Evolutionary conservation across 2,888 invertebrate species (phyloP), one percentile per base, ranked within the genome.

Genomic region (Cryptophagus acutangulus): DNA sequence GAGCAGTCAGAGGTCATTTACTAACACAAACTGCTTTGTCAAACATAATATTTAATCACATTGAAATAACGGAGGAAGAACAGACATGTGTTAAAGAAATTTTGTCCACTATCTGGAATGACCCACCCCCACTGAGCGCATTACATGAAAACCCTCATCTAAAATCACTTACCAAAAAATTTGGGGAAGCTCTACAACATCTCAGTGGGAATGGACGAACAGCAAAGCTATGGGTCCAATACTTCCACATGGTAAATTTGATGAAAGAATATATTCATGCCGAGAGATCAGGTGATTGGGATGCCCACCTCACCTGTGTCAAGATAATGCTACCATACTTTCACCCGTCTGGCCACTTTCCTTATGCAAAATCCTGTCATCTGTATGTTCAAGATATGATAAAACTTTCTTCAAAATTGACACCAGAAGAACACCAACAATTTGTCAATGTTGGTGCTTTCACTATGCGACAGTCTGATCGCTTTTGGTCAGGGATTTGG

Each of bases 301-400:
- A 6, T 8, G 6, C n/a, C n/a, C 24, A 20, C 6, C 6, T 20
- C 6, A n/a, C 6, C 6, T 8, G 6, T 20, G n/a, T 20, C 24
- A 20, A 6, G 24, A 20, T 8, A 20, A 20, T 20, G 24, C 6
- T n/a, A 8, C 24, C 24, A 6, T n/a, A n/a, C n/a, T n/a, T n/a
- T n/a, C n/a, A n/a, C n/a, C n/a, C n/a, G n/a, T n/a, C n/a, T n/a
- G n/a, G n/a, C n/a, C n/a, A n/a, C n/a, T n/a, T n/a, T n/a, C n/a
- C n/a, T n/a, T n/a, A n/a, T n/a, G n/a, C n/a, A n/a, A n/a, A n/a
- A n/a, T 20, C 24, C 24, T 6, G 6, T 6, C 24, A 20, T 20
- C n/a, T 20, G 24, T 20, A 20, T n/a, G n/a, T 20, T n/a, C 68
- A 69, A 57, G 61, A 65, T 48, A 67, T 67, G 65, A 25, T 36